Evolutionary conservation across 1,140 invertebrate genomes (phyloP), one percentile per base, ranked within the genome.

Genomic region (Drosophila ambigua): DNA sequence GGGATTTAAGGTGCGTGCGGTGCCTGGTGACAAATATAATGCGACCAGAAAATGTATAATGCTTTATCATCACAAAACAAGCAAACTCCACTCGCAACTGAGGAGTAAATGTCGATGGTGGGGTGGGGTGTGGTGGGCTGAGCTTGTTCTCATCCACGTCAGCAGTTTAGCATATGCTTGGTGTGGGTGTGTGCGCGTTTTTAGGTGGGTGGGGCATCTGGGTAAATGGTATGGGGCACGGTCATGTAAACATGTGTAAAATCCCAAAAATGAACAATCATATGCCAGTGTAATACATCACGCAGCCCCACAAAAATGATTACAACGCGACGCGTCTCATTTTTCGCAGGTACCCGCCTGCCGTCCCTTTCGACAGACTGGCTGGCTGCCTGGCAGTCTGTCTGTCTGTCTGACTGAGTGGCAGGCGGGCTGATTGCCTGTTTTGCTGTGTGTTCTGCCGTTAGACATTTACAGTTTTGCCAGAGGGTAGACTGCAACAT

Each of bases 221-320:
- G 28, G 41, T 41, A 31, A 31, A 50, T 13, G 20, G 35, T 49
- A 2, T n/a, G 39, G 39, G 60, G 46, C 62, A 43, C 65, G 60
- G 59, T 69, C 77, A 64, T 85, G 82, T 77, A 85, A 81, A 87
- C 83, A 87, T 76, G 83, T 87, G 83, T 88, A 87, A 88, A 87
- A 79, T 88, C 72, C 71, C 64, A 69, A 83, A 39, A 87, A 87
- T 87, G 83, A 87, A 87, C 82, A 87, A 88, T 87, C 82, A 87
- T 82, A 87, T 62, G 72, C 63, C 66, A 82, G 71, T 77, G 76
- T 83, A 88, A 87, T 87, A 83, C 83, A 87, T 87, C 83, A 87
- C 67, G 67, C 82, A 82, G 35, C 55, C 51, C 74, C 60, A 35
- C 66, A 76, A 69, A 39, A 76, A 82, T 67, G 73, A 73, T 77